Evolutionary conservation across 2,797 vertebrate genomes (phyloP).

Genomic region (Eulemur mongoz): DNA sequence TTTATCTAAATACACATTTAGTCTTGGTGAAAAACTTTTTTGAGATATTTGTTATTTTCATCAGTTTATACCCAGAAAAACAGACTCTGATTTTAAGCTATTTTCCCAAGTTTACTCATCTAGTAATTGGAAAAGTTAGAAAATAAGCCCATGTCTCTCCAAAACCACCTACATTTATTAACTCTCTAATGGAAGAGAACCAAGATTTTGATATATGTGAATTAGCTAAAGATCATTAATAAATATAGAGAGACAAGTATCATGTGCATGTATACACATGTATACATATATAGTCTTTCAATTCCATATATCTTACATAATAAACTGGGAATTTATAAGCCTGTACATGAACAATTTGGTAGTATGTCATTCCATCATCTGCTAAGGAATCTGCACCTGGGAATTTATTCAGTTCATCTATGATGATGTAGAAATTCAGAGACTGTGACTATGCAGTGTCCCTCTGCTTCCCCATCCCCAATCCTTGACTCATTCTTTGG

Average conservation of each 20-base stretch:
- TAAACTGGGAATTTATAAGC: not conserved
- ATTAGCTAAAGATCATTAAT: not conserved
- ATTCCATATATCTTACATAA: not conserved
- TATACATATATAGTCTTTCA: not conserved
- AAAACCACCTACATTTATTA: not conserved
- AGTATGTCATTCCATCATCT: not conserved
- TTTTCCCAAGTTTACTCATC: not conserved
- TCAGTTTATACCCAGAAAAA: not conserved
- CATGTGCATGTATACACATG: not conserved
- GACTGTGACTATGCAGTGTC: not conserved
- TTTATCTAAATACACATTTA: constrained; percentile 21
- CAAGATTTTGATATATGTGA: constrained; percentile 2
- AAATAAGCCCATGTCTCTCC: not conserved
- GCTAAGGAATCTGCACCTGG: not conserved
- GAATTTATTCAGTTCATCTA: not conserved
- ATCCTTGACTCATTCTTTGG: not conserved
- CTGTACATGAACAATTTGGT: not conserved
- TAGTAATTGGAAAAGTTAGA: not conserved
- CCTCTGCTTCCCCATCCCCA: not conserved
- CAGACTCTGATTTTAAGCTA: not conserved
- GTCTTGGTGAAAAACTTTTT: not conserved
- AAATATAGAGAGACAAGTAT: not conserved
- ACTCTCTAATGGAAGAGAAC: not conserved
- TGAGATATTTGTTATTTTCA: not conserved
- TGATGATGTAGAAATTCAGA: not conserved